Evolutionary conservation across 1,140 invertebrate genomes (phyloP).

Genomic region (Sesamia nonagrioides): DNA sequence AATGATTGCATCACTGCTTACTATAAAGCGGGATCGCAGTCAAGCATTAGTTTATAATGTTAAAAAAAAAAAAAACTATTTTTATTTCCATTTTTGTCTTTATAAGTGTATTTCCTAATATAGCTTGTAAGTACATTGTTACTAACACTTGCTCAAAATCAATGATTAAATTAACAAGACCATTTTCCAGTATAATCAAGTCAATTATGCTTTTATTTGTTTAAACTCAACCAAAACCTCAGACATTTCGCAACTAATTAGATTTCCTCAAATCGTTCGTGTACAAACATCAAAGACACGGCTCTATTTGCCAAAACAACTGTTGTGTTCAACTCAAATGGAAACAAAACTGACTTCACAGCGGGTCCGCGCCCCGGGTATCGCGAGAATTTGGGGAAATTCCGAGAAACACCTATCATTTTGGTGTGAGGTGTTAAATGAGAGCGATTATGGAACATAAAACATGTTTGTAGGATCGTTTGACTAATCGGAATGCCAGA

Average conservation of each 20-base stretch:
- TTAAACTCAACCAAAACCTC: not conserved
- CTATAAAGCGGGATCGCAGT: too few species aligned
- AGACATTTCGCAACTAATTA: not conserved
- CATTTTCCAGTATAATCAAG: too few species aligned
- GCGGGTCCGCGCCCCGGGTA: constrained; percentile 4
- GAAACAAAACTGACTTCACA: not conserved
- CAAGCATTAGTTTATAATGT: too few species aligned
- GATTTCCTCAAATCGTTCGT: not conserved
- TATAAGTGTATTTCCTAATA: too few species aligned
- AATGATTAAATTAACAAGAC: too few species aligned
- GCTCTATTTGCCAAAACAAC: constrained; percentile 25
- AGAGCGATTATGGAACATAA: not conserved
- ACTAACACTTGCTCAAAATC: too few species aligned
- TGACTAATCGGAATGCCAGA: too few species aligned
- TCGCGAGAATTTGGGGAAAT: not conserved
- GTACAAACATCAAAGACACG: constrained; percentile 4
- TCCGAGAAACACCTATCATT: constrained; percentile 16
- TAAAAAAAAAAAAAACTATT: too few species aligned
- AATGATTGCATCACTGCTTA: too few species aligned
- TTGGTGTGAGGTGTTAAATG: constrained; percentile 17
- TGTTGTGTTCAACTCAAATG: not conserved
- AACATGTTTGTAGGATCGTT: not conserved
- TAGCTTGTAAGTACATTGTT: too few species aligned
- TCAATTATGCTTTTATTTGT: not conserved
- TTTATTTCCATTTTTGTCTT: too few species aligned